Base-by-base conservation (phyloP, 2,888 invertebrate species). In the Acholoe squamosa region DNA sequence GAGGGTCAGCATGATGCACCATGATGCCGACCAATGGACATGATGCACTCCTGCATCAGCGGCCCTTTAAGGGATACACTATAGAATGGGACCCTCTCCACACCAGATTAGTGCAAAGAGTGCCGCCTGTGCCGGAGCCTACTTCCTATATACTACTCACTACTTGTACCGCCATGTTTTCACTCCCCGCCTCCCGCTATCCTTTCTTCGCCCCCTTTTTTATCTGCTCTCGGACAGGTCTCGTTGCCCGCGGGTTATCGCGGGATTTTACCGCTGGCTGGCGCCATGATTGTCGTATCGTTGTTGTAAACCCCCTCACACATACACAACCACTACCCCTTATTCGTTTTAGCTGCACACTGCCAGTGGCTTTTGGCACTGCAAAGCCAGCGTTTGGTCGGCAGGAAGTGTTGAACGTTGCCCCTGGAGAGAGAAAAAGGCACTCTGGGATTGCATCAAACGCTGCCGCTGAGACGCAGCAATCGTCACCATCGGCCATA, bases 401-500 rank as follows among this genome's bases (percentile, higher is more conserved):
- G 25, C 25, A 1, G 71, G 71, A 71, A 71, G 71, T 71, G 71
- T 71, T 71, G 71, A 31, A 25, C 71, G 25, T 28, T 25, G 71
- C 28, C 28, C 28, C 31, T 71, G 31, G 28, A 14, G n/a, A 7
- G 14, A 22, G 71, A n/a, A 71, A 25, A 25, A 28, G 31, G 71
- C n/a, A 14, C 28, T n/a, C 25, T 14, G 28, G 71, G 71, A 71
- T 71, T n/a, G 71, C 71, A 71, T 71, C 71, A 71, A 71, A 80
- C 80, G 80, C 33, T n/a, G 22, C 43, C 34, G 28, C 16, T 7
- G 14, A 80, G 34, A 14, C 33, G 16, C 80, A 14, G 22, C 1
- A 16, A 33, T n/a, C 80, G 22, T 25, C 76, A 76, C 25, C 25
- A 25, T 76, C 76, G 76, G 76, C 34, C 80, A 76, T 34, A 25